phyloP scores from a whole-genome alignment of 2,888 invertebrate genomes.

The Polietes domitor region DNA sequence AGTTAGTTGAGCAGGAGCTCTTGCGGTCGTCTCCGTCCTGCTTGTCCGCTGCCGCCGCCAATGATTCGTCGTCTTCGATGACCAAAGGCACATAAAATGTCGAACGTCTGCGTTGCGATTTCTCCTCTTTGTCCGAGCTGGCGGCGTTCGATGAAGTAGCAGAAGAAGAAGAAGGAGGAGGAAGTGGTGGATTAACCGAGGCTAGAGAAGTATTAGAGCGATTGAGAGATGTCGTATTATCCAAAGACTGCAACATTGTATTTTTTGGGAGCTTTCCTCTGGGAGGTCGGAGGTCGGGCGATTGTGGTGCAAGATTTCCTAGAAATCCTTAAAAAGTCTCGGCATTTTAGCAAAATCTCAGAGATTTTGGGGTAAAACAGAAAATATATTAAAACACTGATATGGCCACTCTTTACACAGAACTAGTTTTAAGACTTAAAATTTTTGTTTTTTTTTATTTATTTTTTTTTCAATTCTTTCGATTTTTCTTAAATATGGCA shows the following conservation, averaged over 20 bases:
- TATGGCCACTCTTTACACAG: background rate
- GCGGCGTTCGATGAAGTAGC: slow-evolving; percentile 65
- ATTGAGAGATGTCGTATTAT: slow-evolving; percentile 62
- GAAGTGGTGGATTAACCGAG: slow-evolving; percentile 56
- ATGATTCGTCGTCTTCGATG: slow-evolving; percentile 76
- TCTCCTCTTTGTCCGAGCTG: slow-evolving; percentile 77
- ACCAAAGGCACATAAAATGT: slow-evolving; percentile 88
- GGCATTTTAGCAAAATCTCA: background rate
- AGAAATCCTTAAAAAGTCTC: background rate
- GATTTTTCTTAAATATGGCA: slow-evolving; percentile 53
- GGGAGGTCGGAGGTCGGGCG: slow-evolving; percentile 18
- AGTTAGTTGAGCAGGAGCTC: slow-evolving; percentile 46
- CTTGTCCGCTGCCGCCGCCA: background rate
- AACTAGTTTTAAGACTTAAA: background rate
- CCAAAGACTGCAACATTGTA: slow-evolving; percentile 75
- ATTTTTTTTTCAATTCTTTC: slow-evolving; percentile 4
- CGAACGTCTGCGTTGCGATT: slow-evolving; percentile 85
- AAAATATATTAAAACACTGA: background rate
- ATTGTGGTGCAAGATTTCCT: slow-evolving; percentile 37
- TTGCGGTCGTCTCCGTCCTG: slow-evolving; percentile 53
- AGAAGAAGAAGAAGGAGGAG: too few relatives aligned
- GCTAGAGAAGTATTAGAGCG: slow-evolving; percentile 62
- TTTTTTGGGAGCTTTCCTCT: slow-evolving; percentile 2
- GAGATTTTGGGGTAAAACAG: background rate
- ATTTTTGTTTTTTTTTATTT: slow-evolving; percentile 9